Evolutionary conservation across 2,888 invertebrate species (phyloP).

Genomic region (Harpalus rubripes): DNA sequence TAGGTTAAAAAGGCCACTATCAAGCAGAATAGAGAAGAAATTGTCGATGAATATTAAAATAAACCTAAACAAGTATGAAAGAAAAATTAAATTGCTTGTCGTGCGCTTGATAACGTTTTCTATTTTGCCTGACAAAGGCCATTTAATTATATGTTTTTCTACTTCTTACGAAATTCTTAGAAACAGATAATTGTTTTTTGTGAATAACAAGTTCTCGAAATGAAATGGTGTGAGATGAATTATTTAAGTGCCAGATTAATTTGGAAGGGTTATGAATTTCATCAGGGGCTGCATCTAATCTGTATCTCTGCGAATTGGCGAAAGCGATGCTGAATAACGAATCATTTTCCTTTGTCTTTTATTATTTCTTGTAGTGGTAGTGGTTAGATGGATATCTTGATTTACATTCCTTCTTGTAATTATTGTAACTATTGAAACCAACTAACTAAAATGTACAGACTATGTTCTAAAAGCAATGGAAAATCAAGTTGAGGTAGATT

Average conservation of each 20-base stretch:
- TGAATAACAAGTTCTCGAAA: constrained; percentile 3
- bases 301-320: constrained; percentile 30
- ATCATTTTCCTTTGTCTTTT: constrained; percentile 41
- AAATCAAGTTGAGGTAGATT: no score
- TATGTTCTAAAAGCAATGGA: no score
- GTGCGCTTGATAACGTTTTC: constrained; percentile 26
- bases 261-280: constrained; percentile 50
- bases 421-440: neutral
- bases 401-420: neutral
- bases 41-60: constrained; percentile 52
- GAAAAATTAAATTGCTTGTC: constrained; percentile 53
- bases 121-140: constrained; percentile 10
- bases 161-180: neutral
- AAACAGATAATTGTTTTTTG: constrained; percentile 13
- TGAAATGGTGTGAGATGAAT: constrained; percentile 31
- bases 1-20: constrained; percentile 21
- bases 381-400: neutral
- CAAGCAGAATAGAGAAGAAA: constrained; percentile 16
- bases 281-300: constrained; percentile 51
- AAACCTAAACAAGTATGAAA: constrained; percentile 48
- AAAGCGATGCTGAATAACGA: constrained; percentile 9
- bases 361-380: constrained; percentile 37
- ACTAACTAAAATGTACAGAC: neutral
- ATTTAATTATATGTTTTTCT: constrained; percentile 27
- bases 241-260: constrained; percentile 35